Base-by-base conservation (phyloP, 2,113 vertebrate species). In the Apaloderma vittatum region DNA sequence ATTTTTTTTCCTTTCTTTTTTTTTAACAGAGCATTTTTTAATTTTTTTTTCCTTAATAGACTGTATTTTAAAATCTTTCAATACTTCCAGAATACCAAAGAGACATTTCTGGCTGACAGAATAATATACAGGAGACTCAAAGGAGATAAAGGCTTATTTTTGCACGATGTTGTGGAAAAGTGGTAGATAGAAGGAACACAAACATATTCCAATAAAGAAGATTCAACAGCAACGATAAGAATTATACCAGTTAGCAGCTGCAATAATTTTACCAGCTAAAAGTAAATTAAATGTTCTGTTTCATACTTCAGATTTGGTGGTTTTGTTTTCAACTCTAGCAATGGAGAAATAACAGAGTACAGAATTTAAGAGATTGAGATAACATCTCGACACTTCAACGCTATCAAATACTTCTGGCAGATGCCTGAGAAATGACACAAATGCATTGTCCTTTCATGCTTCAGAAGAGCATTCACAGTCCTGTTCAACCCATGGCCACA, bases 401-500 rank as follows among this genome's bases (percentile, higher is more conserved):
- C 48, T 61, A 91, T 89, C 90, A 80, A 95, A 77, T 12, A 51
- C 30, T 88, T 92, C 67, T 66, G 80, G 70, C 72, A 95, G 74
- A 55, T 19, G 81, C 79, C 73, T 30, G 57, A 86, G 88, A 84
- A 86, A 76, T 0, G 2, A 63, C 93, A 95, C 81, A 55, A 83
- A 93, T 1, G 23, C 26, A 30, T 19, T 75, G 32, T 37, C 80
- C 73, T 93, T 88, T 87, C 82, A 87, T 32, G 87, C 85, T 88
- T 87, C 62, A 90, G 96, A 95, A 48, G 58, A 96, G 63, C 88
- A 96, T 57, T 20, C 19, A 93, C 78, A 94, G 65, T 21, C 68
- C 22, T 32, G 58, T 8, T 80, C 54, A 93, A 82, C 66, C 55
- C 75, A 73, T 67, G 66, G 70, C 1, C 6, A 4, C 2, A 6